Base-by-base conservation (phyloP, 2,888 invertebrate species). In the Dorcus hopei region DNA sequence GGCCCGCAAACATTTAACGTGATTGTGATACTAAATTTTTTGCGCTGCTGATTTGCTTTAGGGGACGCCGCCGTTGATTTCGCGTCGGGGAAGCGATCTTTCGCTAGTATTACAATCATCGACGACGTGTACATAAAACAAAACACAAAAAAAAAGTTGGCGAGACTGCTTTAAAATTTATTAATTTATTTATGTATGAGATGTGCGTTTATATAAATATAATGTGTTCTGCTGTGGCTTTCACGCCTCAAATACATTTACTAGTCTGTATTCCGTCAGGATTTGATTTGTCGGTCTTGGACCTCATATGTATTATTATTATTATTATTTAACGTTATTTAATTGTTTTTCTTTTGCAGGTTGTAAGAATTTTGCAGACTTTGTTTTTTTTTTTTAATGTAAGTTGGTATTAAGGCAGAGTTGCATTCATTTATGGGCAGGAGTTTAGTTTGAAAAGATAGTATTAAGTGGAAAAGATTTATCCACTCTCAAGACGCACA, bases 221-320 rank as follows among this genome's bases (percentile, higher is more conserved):
- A 52, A 53, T 68, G 69, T 70, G 66, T 69, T 69, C 70, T 68
- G 64, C 65, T 69, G 67, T 69, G 50, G 63, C 64, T 33, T 33
- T 33, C 65, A 68, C 65, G 67, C 70, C 68, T 65, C 68, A 66
- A 68, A 67, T 71, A 70, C 71, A 66, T 70, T 64, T 74, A 69
- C 74, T 74, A 74, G 74, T 74, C 74, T 70, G 69, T 67, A 68
- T 66, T 72, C 72, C 70, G 69, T 72, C 69, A 70, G 69, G 70
- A 72, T 69, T 62, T 52, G 42, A 57, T 49, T 52, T 52, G 52
- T 52, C 38, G 50, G 45, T 26, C 64, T 68, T 56, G 42, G 42
- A 42, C 38, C 26, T 16, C 52, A 49, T 33, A 39, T 39, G 39
- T 55, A 39, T 54, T 51, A 52, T 49, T 38, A 48, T 48, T 16